phyloP scores from a whole-genome alignment of 2,113 vertebrate species.

The Taurulus bubalis region DNA sequence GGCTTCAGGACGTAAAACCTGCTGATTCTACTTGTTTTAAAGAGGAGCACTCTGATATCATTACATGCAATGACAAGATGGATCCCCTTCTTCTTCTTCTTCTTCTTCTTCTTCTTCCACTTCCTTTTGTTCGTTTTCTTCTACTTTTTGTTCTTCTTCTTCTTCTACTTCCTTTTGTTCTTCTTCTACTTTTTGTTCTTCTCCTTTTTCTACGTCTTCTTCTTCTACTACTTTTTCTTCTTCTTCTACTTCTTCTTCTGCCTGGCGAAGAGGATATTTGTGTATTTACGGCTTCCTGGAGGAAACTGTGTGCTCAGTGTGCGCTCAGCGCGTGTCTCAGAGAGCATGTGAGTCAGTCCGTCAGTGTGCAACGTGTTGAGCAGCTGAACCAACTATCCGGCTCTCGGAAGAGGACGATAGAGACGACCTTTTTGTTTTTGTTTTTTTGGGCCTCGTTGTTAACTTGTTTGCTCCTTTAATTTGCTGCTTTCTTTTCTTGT shows the following conservation, averaged over 20 bases:
- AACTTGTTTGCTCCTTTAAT: not conserved
- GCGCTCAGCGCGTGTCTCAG: constrained; percentile 53
- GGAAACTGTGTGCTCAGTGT: constrained; percentile 84
- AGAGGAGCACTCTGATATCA: not conserved
- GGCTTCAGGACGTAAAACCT: too few relatives aligned
- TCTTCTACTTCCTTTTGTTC: too few relatives aligned
- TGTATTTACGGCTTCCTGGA: constrained; percentile 86
- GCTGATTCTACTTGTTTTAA: too few relatives aligned
- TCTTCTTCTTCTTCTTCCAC: too few relatives aligned
- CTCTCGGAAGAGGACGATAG: constrained; percentile 9
- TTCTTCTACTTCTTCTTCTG: constrained; percentile 23
- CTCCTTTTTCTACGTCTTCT: not conserved
- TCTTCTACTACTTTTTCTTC: not conserved
- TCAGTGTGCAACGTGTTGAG: constrained; percentile 68
- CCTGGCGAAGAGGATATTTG: constrained; percentile 72
- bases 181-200: too few relatives aligned
- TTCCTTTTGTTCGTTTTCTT: too few relatives aligned
- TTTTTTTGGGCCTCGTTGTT: not conserved
- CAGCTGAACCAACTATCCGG: constrained; percentile 54
- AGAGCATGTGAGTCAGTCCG: constrained; percentile 58
- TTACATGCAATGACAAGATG: not conserved
- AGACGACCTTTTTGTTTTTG: not conserved
- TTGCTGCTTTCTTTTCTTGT: not conserved
- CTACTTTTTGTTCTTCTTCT: too few relatives aligned
- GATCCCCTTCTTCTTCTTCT: too few relatives aligned